Evolutionary conservation across 2,888 invertebrate genomes (phyloP).

Genomic region (Mycalesis mineus): DNA sequence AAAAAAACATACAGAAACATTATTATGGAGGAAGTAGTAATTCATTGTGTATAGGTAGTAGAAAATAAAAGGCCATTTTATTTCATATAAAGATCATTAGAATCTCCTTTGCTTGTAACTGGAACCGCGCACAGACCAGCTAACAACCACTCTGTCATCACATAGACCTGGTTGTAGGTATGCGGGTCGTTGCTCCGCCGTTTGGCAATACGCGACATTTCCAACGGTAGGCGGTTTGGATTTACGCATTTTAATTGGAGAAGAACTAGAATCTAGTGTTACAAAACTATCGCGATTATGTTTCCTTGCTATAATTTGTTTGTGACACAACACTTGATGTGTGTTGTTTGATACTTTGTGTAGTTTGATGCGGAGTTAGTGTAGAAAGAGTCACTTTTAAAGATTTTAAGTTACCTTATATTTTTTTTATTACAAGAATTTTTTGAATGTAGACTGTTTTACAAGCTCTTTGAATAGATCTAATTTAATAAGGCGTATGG

Average conservation of each 20-base stretch:
- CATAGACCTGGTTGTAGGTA: slow-evolving; percentile 67
- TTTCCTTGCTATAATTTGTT: slow-evolving; percentile 27
- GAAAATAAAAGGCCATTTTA: too few species aligned
- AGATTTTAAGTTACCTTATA: too few species aligned
- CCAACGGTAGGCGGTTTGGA: slow-evolving; percentile 39
- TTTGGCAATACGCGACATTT: slow-evolving; percentile 71
- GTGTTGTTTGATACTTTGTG: not conserved
- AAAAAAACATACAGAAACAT: too few species aligned
- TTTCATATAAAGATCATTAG: not conserved
- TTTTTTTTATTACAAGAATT: too few species aligned
- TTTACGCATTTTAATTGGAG: slow-evolving; percentile 58
- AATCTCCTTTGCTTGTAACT: slow-evolving; percentile 19
- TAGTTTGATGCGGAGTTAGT: not conserved
- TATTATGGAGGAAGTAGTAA: too few species aligned
- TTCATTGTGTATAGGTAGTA: too few species aligned
- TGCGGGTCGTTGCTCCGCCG: slow-evolving; percentile 63
- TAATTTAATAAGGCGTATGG: too few species aligned
- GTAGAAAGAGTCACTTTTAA: too few species aligned
- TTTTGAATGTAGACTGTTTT: too few species aligned
- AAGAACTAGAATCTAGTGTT: slow-evolving; percentile 59
- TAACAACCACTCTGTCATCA: slow-evolving; percentile 69
- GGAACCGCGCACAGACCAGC: slow-evolving; percentile 34
- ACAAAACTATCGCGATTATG: slow-evolving; percentile 33
- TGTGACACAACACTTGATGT: slow-evolving; percentile 2
- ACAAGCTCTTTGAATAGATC: too few species aligned